Base-by-base conservation (phyloP, 1,140 invertebrate species). In the Tetramorium simillimum region DNA sequence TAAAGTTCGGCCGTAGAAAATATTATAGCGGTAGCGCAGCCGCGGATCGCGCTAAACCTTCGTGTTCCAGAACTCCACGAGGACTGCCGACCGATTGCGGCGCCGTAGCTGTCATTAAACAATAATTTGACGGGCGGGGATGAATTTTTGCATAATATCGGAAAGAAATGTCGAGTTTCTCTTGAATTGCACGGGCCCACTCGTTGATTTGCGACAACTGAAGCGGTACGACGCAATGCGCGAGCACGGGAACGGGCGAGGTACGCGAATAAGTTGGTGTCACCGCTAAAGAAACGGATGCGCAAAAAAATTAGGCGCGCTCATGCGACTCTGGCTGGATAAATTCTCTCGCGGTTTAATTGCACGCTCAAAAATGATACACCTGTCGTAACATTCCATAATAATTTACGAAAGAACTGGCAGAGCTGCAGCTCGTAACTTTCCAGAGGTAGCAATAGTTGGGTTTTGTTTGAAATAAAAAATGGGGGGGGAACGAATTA, bases 141-240 rank as follows among this genome's bases (percentile, higher is more conserved):
- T 93, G 89, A 87, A 91, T 93, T 94, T 95, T 95, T 95, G 93
- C 95, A 95, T 95, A 95, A 95, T 93, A 92, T 91, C 92, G 92
- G 93, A 95, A 95, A 95, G 93, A 93, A 93, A 91, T 90, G 86
- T 77, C 81, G 89, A 95, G 94, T 95, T 95, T 95, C 95, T 93
- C 95, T 92, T 94, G 88, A 93, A 93, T 95, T 95, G 93, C 93
- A 94, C 89, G 90, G 92, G 90, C 78, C 89, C 70, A 91, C 88
- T 93, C 89, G 89, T 92, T 94, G 91, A 95, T 94, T 95, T 94
- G 92, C 85, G 91, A 77, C 91, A 95, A 95, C 92, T 94, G 94
- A 95, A 95, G 94, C 94, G 94, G 89, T 81, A 93, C 93, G 86
- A 53, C 46, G 46, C 53, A 58, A 76, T 14, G 28, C 75, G 51